Conservation (phyloP, 2,888 invertebrate genomes). For the Alloscopus bannaensis region DNA sequence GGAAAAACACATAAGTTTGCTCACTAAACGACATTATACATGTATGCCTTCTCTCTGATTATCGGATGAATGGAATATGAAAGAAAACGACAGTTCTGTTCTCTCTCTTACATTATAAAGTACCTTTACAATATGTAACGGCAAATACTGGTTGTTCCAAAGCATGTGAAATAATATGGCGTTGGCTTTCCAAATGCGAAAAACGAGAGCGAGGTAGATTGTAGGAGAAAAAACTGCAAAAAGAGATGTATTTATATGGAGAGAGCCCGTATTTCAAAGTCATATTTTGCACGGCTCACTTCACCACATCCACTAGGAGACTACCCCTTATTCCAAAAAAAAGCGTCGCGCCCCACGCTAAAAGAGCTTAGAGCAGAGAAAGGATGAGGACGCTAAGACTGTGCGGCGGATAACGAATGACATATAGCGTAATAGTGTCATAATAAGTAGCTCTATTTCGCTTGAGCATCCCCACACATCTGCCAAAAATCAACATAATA, state of each 20-base stretch:
- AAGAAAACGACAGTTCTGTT: slow-evolving; percentile 26
- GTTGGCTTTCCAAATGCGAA: background rate
- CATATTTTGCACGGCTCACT: slow-evolving; percentile 58
- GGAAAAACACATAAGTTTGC: too few relatives aligned
- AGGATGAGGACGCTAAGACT: background rate
- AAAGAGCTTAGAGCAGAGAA: background rate
- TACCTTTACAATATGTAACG: too few relatives aligned
- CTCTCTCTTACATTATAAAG: background rate
- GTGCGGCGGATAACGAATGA: slow-evolving; percentile 25
- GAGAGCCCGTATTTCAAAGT: slow-evolving; percentile 45
- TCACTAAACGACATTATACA: slow-evolving; percentile 32
- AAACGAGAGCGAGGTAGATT: too few relatives aligned
- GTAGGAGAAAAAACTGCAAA: slow-evolving; percentile 27
- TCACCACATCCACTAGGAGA: slow-evolving; percentile 36
- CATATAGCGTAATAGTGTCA: slow-evolving; percentile 31
- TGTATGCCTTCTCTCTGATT: slow-evolving; percentile 27
- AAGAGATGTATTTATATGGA: slow-evolving; percentile 16
- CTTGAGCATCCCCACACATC: slow-evolving; percentile 5
- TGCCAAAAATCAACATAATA: slow-evolving; percentile 47
- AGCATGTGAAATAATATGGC: background rate
- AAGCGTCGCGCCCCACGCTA: background rate
- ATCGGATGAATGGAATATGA: slow-evolving; percentile 15
- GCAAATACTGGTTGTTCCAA: background rate
- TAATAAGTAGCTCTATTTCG: slow-evolving; percentile 25
- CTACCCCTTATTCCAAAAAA: background rate